These are phyloP conservation scores for Fulmarus glacialis DNA, from an alignment of 2,113 vertebrate species.

Conservation along the genomic window DNA sequence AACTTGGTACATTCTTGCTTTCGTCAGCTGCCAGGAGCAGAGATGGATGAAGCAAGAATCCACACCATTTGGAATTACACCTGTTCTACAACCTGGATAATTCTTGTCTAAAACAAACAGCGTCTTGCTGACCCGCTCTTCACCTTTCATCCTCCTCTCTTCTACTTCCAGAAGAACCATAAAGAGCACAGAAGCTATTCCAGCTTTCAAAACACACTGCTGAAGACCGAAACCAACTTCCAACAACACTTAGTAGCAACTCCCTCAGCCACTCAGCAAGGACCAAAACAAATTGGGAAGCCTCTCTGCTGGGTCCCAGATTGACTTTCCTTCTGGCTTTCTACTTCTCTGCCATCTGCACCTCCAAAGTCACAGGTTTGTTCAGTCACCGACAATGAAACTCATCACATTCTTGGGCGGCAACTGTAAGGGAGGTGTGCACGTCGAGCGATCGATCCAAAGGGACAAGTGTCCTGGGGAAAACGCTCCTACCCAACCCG, in stretches of 20 bases:
- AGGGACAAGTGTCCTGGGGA: not conserved
- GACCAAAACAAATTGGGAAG: not conserved
- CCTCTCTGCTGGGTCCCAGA: not conserved
- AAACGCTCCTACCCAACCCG: not conserved
- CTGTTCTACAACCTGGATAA: not conserved
- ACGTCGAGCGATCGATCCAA: fast-evolving
- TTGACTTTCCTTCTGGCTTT: not conserved
- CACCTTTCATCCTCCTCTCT: not conserved
- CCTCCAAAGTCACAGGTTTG: not conserved
- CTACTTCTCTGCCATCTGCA: not conserved
- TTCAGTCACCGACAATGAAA: not conserved
- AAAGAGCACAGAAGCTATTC: not conserved
- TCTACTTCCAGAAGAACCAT: not conserved
- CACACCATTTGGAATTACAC: not conserved
- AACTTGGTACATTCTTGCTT: not conserved
- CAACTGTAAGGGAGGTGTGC: not conserved
- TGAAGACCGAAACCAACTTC: not conserved
- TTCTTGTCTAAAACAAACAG: not conserved
- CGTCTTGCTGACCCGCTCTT: not conserved
- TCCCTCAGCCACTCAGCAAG: not conserved
- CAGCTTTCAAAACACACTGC: not conserved
- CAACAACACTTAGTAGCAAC: not conserved
- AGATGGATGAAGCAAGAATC: not conserved
- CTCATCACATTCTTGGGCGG: not conserved
- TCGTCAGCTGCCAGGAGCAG: not conserved